Evolutionary conservation across 2,113 vertebrate genomes (phyloP).

Genomic region (Labeo catla): DNA sequence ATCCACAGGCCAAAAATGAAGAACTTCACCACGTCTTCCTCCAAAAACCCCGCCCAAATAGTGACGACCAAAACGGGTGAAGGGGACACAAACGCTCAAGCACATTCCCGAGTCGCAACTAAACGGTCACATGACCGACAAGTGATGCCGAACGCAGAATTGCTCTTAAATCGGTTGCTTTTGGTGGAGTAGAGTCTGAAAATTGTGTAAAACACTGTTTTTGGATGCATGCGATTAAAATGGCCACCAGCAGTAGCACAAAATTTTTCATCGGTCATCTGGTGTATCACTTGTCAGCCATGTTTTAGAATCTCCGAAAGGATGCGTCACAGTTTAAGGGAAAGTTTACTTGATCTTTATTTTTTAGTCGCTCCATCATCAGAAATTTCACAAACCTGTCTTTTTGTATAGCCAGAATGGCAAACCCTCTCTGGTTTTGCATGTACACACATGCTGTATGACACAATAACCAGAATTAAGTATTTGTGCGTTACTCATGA

Average conservation of each 20-base stretch:
- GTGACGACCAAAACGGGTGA: slow-evolving; percentile 14
- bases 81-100: slow-evolving; percentile 33
- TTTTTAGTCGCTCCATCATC: background rate
- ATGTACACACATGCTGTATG: background rate
- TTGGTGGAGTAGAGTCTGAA: background rate
- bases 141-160: slow-evolving; percentile 32
- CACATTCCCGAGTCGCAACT: slow-evolving; percentile 42
- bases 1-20: slow-evolving; percentile 15
- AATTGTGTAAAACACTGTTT: background rate
- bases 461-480: background rate
- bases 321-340: background rate
- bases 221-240: background rate
- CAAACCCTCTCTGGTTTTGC: background rate
- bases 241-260: slow-evolving; percentile 34
- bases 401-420: background rate
- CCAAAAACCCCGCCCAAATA: background rate
- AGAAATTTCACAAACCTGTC: background rate
- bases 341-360: slow-evolving; percentile 9
- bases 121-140: slow-evolving; percentile 5
- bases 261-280: slow-evolving; percentile 3
- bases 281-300: slow-evolving; percentile 26
- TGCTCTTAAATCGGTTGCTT: slow-evolving; percentile 6
- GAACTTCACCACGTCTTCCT: slow-evolving; percentile 41
- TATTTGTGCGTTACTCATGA: background rate
- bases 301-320: background rate